These are phyloP conservation scores for Drosophila kambysellisi DNA, from an alignment of 2,888 invertebrate species.

Conservation along the genomic window DNA sequence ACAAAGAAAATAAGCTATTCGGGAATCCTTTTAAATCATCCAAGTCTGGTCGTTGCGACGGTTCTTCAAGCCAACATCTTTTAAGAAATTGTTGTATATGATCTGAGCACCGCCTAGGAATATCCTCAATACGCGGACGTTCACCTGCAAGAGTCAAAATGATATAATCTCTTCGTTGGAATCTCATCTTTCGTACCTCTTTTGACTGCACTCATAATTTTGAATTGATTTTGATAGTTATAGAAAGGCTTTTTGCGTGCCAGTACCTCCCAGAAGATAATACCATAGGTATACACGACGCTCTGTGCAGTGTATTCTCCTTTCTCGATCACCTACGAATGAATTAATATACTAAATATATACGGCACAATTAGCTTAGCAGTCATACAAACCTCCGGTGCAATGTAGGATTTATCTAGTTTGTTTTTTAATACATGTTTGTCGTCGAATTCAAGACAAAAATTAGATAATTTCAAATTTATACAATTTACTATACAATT, in stretches of 20 bases:
- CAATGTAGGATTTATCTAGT: conserved; percentile 4
- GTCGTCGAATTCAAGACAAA: background rate
- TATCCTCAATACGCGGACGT: background rate
- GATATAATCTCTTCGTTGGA: background rate
- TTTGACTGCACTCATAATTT: no score
- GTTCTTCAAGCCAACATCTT: background rate
- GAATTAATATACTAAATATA: no score
- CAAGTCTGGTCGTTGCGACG: background rate
- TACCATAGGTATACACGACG: no score
- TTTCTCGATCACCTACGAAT: background rate
- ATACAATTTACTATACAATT: no score
- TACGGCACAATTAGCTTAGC: background rate
- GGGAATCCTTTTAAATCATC: no score
- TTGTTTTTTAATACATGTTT: background rate
- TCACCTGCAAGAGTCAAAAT: background rate
- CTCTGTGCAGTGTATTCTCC: background rate
- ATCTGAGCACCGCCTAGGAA: background rate
- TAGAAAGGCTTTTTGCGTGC: no score
- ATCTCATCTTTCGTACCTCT: background rate
- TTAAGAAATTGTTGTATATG: background rate
- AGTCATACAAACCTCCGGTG: conserved; percentile 19
- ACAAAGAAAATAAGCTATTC: background rate
- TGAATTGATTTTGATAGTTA: no score
- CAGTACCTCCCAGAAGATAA: no score
- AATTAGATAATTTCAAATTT: background rate